These are phyloP conservation scores for Carduelis carduelis DNA, from an alignment of 2,797 vertebrate genomes.

Conservation along the genomic window DNA sequence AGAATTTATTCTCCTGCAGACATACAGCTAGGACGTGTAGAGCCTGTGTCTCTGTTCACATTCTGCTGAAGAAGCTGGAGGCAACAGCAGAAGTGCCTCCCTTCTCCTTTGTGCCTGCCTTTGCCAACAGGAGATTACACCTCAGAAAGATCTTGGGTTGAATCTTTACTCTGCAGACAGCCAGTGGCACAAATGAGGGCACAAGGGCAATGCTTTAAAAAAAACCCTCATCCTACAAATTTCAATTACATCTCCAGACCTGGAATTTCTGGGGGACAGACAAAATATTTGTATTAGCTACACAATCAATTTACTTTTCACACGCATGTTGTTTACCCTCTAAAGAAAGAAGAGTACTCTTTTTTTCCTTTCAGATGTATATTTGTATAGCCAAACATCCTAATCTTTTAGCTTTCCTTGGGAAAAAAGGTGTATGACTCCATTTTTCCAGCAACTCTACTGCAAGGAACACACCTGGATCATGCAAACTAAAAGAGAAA, in stretches of 20 bases:
- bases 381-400: background rate
- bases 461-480: background rate
- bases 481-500: background rate
- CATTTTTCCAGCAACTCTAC: background rate
- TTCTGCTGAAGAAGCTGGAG: background rate
- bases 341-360: background rate
- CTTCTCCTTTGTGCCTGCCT: background rate
- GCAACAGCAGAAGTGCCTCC: background rate
- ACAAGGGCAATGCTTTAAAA: background rate
- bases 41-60: background rate
- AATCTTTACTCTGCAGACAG: background rate
- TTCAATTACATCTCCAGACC: background rate
- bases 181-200: background rate
- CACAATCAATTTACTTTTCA: background rate
- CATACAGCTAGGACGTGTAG: background rate
- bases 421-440: rapidly evolving
- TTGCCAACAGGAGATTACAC: background rate
- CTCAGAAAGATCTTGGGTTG: background rate
- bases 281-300: background rate
- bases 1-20: background rate
- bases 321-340: background rate
- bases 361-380: background rate
- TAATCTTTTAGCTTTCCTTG: background rate
- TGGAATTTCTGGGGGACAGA: background rate
- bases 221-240: background rate